phyloP scores from a whole-genome alignment of 2,888 invertebrate genomes.

The Diarsia rubi region DNA sequence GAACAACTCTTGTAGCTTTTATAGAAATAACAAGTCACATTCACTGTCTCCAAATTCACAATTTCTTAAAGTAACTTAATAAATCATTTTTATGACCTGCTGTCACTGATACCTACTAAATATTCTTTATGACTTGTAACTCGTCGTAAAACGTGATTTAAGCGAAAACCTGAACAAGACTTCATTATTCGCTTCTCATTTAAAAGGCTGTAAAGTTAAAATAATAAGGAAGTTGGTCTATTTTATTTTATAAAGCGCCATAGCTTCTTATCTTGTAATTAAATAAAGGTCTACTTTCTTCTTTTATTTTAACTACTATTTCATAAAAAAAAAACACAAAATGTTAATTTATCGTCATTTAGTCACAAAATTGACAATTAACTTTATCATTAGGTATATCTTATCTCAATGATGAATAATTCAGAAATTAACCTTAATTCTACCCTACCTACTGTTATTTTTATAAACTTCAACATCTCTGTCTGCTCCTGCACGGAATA shows the following conservation, averaged over 20 bases:
- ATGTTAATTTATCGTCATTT: background rate
- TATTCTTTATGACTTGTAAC: slow-evolving; percentile 45
- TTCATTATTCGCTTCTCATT: background rate
- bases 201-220: slow-evolving; percentile 6
- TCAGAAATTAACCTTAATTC: too few relatives aligned
- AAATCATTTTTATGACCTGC: slow-evolving; percentile 49
- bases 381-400: too few relatives aligned
- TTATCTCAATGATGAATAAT: background rate
- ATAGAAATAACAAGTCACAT: background rate
- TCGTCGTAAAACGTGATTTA: slow-evolving; percentile 49
- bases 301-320: background rate
- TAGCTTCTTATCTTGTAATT: background rate
- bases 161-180: slow-evolving; percentile 8
- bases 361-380: background rate
- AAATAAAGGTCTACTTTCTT: background rate
- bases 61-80: slow-evolving; percentile 10
- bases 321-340: background rate
- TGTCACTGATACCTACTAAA: slow-evolving; percentile 31
- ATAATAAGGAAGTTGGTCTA: background rate
- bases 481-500: background rate
- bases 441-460: background rate
- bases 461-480: background rate
- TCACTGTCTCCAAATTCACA: background rate
- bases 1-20: background rate
- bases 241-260: too few relatives aligned